Conservation (phyloP, 2,113 vertebrate species). For the Ctenomys sociabilis region DNA sequence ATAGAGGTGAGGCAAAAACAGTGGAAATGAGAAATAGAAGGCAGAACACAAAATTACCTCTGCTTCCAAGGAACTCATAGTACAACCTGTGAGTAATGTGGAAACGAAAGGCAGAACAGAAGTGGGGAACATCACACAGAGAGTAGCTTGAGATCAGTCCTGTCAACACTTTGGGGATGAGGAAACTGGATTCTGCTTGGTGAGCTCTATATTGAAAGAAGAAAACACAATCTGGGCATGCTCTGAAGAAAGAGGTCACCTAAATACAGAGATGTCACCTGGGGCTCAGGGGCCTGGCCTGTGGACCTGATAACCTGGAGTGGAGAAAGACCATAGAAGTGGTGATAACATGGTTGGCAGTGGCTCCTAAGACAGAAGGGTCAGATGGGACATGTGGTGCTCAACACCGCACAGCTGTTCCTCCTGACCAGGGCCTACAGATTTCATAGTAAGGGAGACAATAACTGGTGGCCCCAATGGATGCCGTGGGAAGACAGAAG, state of each 20-base stretch:
- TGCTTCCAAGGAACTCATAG: neutral
- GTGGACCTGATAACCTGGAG: too few species aligned
- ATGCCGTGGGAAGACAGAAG: neutral
- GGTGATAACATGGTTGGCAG: too few species aligned
- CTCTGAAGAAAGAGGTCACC: neutral
- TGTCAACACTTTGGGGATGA: neutral
- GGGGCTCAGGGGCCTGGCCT: fast-evolving
- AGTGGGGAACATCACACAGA: neutral
- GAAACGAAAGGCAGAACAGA: neutral
- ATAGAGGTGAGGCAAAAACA: neutral
- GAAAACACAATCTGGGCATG: neutral
- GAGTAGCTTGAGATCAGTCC: neutral
- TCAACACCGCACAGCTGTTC: neutral
- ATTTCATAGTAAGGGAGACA: neutral
- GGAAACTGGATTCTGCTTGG: neutral
- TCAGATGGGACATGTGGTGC: neutral
- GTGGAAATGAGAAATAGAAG: neutral
- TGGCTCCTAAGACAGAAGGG: neutral
- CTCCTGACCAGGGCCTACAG: neutral
- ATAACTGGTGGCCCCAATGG: neutral
- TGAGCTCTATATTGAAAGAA: neutral
- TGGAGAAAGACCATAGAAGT: neutral
- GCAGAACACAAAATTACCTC: neutral
- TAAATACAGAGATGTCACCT: neutral
- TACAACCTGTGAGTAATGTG: neutral